Conservation (phyloP, 1,140 invertebrate genomes). For the Bombus superbus region DNA sequence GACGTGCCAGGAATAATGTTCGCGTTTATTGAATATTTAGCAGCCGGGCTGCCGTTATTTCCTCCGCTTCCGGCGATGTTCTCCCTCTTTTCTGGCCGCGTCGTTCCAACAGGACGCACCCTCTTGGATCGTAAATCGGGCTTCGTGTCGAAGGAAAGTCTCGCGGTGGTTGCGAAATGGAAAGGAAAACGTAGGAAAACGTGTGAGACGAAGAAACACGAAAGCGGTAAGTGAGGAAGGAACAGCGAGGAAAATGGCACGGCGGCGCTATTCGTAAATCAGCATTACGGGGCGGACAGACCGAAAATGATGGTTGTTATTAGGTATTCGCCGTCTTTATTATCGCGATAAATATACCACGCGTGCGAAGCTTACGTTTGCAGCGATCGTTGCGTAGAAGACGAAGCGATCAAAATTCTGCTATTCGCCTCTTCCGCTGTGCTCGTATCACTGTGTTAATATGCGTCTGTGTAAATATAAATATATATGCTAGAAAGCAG, state of each 20-base stretch:
- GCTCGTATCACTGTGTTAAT: neutral
- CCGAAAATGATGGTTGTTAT: neutral
- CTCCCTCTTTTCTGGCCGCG: slow-evolving; percentile 19
- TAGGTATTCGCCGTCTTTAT: neutral
- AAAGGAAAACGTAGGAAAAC: neutral
- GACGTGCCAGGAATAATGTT: slow-evolving; percentile 78
- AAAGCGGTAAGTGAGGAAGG: too few relatives aligned
- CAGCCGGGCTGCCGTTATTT: slow-evolving; percentile 66
- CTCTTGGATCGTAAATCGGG: slow-evolving; percentile 74
- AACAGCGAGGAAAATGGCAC: neutral
- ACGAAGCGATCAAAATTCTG: neutral
- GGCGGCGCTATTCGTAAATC: slow-evolving; percentile 50
- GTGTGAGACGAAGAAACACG: neutral
- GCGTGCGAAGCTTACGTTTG: neutral
- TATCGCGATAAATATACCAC: neutral
- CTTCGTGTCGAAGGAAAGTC: slow-evolving; percentile 50
- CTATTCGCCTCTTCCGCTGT: neutral
- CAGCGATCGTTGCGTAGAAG: neutral
- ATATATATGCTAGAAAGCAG: neutral
- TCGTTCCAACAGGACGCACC: slow-evolving; percentile 66
- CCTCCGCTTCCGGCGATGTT: slow-evolving; percentile 43
- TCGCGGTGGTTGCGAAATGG: slow-evolving; percentile 21
- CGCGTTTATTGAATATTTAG: slow-evolving; percentile 80
- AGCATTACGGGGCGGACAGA: neutral
- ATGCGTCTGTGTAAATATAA: neutral